Base-by-base conservation (phyloP, 2,888 invertebrate genomes). In the Hypercompe scribonia region DNA sequence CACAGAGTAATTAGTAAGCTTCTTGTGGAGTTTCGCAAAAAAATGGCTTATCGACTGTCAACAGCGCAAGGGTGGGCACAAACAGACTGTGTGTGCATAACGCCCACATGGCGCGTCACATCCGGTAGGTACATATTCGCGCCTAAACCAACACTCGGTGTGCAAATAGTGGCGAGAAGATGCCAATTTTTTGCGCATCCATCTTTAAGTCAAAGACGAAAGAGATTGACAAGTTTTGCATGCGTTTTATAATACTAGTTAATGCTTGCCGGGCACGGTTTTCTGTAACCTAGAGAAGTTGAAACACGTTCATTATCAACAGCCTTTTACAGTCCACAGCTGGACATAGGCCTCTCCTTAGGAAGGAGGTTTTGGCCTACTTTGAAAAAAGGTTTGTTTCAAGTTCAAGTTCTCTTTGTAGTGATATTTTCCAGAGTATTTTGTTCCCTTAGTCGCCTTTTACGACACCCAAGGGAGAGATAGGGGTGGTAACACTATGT, bases 61-160 rank as follows among this genome's bases (percentile, higher is more conserved):
- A 68, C 69, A 68, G 31, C 66, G 50, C 54, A 61, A 34, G 78
- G 81, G 79, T 81, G 81, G 82, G 31, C 81, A 75, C 78, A 83
- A 83, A 81, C 65, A 80, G 54, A 65, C 61, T 76, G 75, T 80
- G 72, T 81, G 76, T 77, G 58, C 70, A 68, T 63, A 72, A 64
- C 71, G 65, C 54, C 64, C 80, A 81, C 82, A 82, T 80, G 77
- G 82, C 74, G 54, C 72, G 65, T 73, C 72, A 78, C 83, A 84
- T 83, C 83, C 83, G 84, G 84, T 76, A 58, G 84, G 84, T 76
- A 54, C 69, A 70, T 34, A 70, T 72, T 72, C 58, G 74, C 70
- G 78, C 82, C 83, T 83, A 83, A 83, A 84, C 39, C 70, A 83
- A 83, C 78, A 84, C 77, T 70, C 72, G 28, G 75, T 74, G 76